A percentile compares a stretch with the other conserved stretches of the same genome.
These are phyloP conservation scores for Cettia cetti DNA, from an alignment of 2,113 vertebrate genomes.

Conservation along the genomic window DNA sequence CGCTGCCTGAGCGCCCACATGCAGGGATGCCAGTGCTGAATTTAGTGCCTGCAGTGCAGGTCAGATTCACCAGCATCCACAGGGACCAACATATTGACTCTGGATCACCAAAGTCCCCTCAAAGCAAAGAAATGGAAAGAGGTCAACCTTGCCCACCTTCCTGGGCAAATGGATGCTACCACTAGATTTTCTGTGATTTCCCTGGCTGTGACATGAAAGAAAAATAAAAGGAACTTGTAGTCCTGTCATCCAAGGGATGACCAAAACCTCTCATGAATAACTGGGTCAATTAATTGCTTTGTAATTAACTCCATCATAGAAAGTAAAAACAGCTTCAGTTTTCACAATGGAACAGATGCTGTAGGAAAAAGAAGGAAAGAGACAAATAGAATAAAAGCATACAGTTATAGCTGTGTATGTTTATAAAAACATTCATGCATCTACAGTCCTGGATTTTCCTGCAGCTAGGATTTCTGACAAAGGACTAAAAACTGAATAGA, in stretches of 20 bases:
- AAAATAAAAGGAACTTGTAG: neutral
- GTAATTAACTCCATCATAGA: neutral
- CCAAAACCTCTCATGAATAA: neutral
- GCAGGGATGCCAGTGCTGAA: accelerated
- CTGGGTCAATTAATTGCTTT: neutral
- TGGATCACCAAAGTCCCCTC: neutral
- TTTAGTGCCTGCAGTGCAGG: neutral
- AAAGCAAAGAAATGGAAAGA: neutral
- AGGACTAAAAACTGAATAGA: neutral
- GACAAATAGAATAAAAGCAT: neutral
- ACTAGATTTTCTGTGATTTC: neutral
- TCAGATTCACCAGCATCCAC: neutral
- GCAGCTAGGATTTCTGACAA: neutral
- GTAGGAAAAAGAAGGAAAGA: neutral
- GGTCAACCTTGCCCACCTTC: neutral
- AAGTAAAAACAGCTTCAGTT: neutral
- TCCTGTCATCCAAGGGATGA: neutral
- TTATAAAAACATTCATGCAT: neutral
- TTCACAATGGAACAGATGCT: neutral
- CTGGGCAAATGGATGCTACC: neutral
- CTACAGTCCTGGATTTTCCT: neutral
- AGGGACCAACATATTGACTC: neutral
- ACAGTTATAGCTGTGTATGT: neutral
- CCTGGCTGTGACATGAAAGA: neutral
- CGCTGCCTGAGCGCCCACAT: accelerated